Conservation (phyloP, 1,140 invertebrate genomes). For the Ostrea edulis region DNA sequence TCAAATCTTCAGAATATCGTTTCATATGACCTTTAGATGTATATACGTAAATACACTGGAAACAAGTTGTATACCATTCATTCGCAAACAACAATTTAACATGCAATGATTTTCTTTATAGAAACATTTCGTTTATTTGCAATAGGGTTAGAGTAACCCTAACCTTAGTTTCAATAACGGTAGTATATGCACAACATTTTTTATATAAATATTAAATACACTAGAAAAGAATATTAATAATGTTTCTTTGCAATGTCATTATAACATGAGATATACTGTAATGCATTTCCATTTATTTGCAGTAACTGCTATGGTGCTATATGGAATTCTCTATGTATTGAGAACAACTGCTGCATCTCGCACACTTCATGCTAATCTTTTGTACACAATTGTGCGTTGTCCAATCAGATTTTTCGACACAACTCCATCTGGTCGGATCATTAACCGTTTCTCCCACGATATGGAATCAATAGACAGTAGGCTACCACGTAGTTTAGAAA, state of each 20-base stretch:
- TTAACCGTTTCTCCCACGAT: slow-evolving; percentile 85
- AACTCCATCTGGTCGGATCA: slow-evolving; percentile 88
- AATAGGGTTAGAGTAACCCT: no score
- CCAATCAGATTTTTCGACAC: slow-evolving; percentile 85
- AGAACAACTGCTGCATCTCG: slow-evolving; percentile 15
- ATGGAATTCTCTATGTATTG: background rate
- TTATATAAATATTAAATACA: no score
- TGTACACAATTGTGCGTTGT: slow-evolving; percentile 82
- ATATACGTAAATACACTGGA: no score
- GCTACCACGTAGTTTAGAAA: slow-evolving; percentile 77
- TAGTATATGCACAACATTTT: no score
- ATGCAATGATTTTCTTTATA: no score
- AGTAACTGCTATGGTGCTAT: slow-evolving; percentile 24
- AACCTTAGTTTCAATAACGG: no score
- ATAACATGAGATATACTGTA: background rate
- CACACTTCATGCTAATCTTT: slow-evolving; percentile 84
- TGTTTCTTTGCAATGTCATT: background rate
- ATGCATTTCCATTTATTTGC: background rate
- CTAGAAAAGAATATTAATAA: no score
- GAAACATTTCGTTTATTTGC: no score
- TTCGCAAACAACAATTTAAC: no score
- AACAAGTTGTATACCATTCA: no score
- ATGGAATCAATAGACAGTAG: slow-evolving; percentile 79
- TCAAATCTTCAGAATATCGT: no score
- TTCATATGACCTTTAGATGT: no score